phyloP scores from a whole-genome alignment of 2,888 invertebrate genomes.

The Sericinus montela region DNA sequence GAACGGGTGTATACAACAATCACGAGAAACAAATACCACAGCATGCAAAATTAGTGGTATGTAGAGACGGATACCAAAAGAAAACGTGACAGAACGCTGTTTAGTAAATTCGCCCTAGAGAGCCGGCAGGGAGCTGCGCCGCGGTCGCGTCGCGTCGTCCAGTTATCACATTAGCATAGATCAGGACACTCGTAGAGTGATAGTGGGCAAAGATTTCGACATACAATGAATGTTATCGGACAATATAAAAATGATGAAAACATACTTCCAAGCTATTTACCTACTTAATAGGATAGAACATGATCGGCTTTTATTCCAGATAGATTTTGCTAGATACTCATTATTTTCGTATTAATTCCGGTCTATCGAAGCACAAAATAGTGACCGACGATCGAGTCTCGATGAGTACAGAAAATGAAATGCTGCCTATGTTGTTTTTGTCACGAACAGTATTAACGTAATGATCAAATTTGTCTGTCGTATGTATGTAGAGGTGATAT shows the following conservation, averaged over 20 bases:
- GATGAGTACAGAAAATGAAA: slow-evolving; percentile 53
- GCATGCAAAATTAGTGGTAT: too few relatives aligned
- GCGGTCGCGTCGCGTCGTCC: slow-evolving; percentile 33
- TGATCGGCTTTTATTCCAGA: slow-evolving; percentile 76
- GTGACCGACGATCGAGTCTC: slow-evolving; percentile 66
- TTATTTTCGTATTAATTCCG: slow-evolving; percentile 61
- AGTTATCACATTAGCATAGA: slow-evolving; percentile 63
- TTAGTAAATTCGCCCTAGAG: slow-evolving; percentile 14
- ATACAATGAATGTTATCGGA: slow-evolving; percentile 74
- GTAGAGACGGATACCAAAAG: slow-evolving; percentile 1
- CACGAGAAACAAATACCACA: neutral
- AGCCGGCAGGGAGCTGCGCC: slow-evolving; percentile 34
- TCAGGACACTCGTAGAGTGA: slow-evolving; percentile 76
- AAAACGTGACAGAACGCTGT: slow-evolving; percentile 1
- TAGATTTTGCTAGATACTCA: slow-evolving; percentile 77
- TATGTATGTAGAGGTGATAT: slow-evolving; percentile 72
- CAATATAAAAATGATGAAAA: slow-evolving; percentile 74
- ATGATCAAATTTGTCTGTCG: slow-evolving; percentile 66
- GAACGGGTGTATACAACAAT: neutral
- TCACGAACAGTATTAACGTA: slow-evolving; percentile 73
- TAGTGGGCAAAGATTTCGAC: slow-evolving; percentile 61
- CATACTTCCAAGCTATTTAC: slow-evolving; percentile 76
- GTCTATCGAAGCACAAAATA: slow-evolving; percentile 74
- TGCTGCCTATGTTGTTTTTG: slow-evolving; percentile 62
- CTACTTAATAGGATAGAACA: slow-evolving; percentile 69